Evolutionary conservation across 64 coral and sea anemone genomes (phyloP).

Genomic region (Pocillopora verrucosa): DNA sequence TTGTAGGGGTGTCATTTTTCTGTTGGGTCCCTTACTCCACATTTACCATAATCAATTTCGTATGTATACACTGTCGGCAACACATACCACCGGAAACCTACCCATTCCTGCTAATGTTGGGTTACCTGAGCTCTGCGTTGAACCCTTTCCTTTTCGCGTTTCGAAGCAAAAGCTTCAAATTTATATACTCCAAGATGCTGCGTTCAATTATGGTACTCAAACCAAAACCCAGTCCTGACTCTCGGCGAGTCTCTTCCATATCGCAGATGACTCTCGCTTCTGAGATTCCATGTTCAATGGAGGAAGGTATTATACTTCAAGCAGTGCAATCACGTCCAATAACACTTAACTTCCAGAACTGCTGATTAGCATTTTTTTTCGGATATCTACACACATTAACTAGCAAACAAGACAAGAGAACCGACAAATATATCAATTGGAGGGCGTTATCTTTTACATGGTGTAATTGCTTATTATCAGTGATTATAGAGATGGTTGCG

Average conservation of each 20-base stretch:
- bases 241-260: background rate
- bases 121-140: slow-evolving; percentile 51
- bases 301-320: background rate
- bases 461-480: no score
- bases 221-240: background rate
- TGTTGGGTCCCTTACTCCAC: slow-evolving; percentile 53
- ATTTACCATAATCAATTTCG: background rate
- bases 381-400: no score
- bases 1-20: slow-evolving; percentile 42
- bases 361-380: background rate
- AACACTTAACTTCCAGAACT: background rate
- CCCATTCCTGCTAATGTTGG: slow-evolving; percentile 25
- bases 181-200: background rate
- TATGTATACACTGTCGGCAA: background rate
- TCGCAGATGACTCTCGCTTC: background rate
- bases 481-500: no score
- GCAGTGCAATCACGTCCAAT: background rate
- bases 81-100: slow-evolving; percentile 11
- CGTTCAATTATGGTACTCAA: background rate
- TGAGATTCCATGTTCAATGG: background rate
- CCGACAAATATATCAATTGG: no score
- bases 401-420: no score
- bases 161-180: slow-evolving; percentile 6
- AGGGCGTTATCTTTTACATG: no score
- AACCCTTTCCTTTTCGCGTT: slow-evolving; percentile 65